Percentiles rank a stretch among this genome's conserved stretches.
Evolutionary conservation across 92 coral and sea anemone genomes (phyloP).

Genomic region (Porites cylindrica): DNA sequence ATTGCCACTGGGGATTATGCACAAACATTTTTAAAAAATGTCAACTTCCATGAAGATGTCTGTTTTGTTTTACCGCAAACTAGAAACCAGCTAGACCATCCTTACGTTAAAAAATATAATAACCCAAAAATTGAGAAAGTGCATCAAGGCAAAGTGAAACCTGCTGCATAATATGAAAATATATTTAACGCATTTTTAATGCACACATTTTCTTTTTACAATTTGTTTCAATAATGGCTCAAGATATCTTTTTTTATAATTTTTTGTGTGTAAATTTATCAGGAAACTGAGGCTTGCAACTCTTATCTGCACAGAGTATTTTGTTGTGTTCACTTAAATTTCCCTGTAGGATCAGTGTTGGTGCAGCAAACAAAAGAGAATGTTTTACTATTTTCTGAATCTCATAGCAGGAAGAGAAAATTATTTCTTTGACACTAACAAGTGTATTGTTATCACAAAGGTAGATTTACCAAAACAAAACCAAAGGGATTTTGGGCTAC

Average conservation of each 20-base stretch:
- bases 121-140: not conserved
- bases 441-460: slow-evolving; percentile 3
- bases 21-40: not conserved
- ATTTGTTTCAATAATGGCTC: not conserved
- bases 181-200: not conserved
- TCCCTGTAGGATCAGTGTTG: not conserved
- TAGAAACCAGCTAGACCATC: slow-evolving; percentile 1
- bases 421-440: not conserved
- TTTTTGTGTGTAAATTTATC: not conserved
- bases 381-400: not conserved
- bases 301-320: not conserved
- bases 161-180: not conserved
- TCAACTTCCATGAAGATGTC: not conserved
- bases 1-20: slow-evolving; percentile 10
- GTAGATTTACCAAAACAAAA: slow-evolving; percentile 26
- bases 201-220: not conserved
- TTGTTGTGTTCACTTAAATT: not conserved
- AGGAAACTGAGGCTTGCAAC: slow-evolving; percentile 19
- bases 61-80: not conserved
- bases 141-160: not conserved
- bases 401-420: slow-evolving; percentile 17
- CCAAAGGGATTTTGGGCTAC: slow-evolving; percentile 7
- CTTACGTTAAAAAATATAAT: not conserved
- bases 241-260: not conserved
- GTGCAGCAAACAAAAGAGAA: not conserved